Evolutionary conservation across 1,140 invertebrate species (phyloP), one percentile per base, ranked within the genome.

Genomic region (Oedothorax gibbosus): DNA sequence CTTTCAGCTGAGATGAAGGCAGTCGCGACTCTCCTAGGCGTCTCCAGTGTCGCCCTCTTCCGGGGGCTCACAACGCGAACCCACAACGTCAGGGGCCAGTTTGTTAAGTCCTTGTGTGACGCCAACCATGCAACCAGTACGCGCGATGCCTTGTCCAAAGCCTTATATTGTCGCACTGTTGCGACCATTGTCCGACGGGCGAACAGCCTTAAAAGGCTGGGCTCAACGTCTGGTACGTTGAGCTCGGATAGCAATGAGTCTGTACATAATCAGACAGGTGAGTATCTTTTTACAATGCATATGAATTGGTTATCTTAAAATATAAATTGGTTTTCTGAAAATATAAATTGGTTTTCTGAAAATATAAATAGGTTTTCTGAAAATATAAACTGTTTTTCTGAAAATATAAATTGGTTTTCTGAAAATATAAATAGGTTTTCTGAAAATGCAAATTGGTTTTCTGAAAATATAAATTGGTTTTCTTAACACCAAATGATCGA

Each of bases 91-190:
- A 91, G 95, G 64, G 95, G 95, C n/a, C 94, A 96, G 90, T 90
- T 95, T 69, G 93, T 96, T 57, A 95, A 95, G 89, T 95, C 95
- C 5, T 92, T 95, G 78, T 95, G 95, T 88, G 95, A 96, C 89
- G 94, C 94, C 50, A 94, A 95, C 87, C 89, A 94, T 93, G 95
- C 95, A 11, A 95, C 96, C 87, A 93, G 94, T 91, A 96, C 95
- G 11, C 91, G 96, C 87, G 96, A 98, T 90, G 95, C 95, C 68
- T 91, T 98, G 64, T 96, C 96, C 2, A 98, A 98, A 91, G 96
- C 97, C 11, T 91, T 98, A 12, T 98, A 98, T 89, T 97, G 96
- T 89, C 93, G 97, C 72, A 98, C 96, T 0, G 96, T 98, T n/a
- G 96, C 96, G 7, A 97, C 96, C 7, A 98, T 98, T 87, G 96